phyloP scores from a whole-genome alignment of 37 sponge, comb jelly and placozoan genomes.

The Oscarella lobularis region DNA sequence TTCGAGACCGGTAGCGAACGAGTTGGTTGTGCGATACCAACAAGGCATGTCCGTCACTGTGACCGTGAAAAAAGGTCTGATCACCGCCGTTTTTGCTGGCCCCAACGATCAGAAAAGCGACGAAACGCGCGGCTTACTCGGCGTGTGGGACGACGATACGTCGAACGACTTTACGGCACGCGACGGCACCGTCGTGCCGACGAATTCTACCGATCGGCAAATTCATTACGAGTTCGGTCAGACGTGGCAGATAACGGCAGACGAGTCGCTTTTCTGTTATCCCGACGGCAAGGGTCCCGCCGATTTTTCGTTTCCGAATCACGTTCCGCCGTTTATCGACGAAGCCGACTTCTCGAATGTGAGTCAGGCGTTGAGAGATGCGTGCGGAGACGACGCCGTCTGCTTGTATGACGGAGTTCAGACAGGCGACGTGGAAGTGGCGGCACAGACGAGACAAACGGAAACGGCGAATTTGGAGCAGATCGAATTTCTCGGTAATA shows the following conservation, averaged over 20 bases:
- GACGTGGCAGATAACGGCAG: slow-evolving; percentile 28
- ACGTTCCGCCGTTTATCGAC: slow-evolving; percentile 32
- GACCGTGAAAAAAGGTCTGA: neutral
- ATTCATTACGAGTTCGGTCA: slow-evolving; percentile 61
- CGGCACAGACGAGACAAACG: slow-evolving; percentile 9
- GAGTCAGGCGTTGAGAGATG: neutral
- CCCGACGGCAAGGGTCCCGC: neutral
- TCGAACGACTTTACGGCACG: slow-evolving; percentile 37
- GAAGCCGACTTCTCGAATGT: slow-evolving; percentile 15
- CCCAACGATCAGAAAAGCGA: slow-evolving; percentile 1
- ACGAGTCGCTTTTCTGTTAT: slow-evolving; percentile 34
- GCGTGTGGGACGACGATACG: slow-evolving; percentile 42
- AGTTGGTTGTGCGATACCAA: slow-evolving; percentile 8
- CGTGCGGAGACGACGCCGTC: slow-evolving; percentile 15
- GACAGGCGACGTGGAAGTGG: slow-evolving; percentile 29
- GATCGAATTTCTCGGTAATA: neutral
- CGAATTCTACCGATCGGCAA: slow-evolving; percentile 28
- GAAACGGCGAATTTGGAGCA: neutral
- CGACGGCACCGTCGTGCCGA: slow-evolving; percentile 39
- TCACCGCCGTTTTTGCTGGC: neutral
- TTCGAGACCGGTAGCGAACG: neutral
- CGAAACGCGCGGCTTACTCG: slow-evolving; percentile 42
- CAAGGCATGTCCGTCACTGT: slow-evolving; percentile 16
- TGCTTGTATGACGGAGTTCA: slow-evolving; percentile 48
- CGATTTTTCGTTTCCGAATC: slow-evolving; percentile 25